Evolutionary conservation across 2,113 vertebrate genomes (phyloP).

Genomic region (Hepsetus odoe): DNA sequence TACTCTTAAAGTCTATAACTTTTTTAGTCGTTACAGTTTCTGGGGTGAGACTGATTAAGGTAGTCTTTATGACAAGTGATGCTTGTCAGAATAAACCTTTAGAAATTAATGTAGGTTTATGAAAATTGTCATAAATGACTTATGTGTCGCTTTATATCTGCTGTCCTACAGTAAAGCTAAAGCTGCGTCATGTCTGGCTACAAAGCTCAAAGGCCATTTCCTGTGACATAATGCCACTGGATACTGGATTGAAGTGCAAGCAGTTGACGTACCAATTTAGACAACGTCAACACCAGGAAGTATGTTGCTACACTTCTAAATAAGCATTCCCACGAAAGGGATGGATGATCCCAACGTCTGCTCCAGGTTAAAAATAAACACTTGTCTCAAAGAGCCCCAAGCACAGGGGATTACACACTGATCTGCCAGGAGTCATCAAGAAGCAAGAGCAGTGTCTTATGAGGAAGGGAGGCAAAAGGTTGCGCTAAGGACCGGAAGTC

Average conservation of each 20-base stretch:
- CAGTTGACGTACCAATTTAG: background rate
- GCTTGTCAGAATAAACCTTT: too few species aligned
- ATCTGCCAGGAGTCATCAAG: conserved; percentile 60
- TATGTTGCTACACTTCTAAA: background rate
- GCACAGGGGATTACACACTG: conserved; percentile 62
- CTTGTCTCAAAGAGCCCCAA: conserved; percentile 29
- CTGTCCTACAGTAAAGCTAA: too few species aligned
- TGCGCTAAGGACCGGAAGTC: conserved; percentile 52
- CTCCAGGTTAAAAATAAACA: conserved; percentile 39
- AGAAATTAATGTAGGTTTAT: too few species aligned
- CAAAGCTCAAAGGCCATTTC: background rate
- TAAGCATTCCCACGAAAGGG: conserved; percentile 25
- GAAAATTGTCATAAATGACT: too few species aligned
- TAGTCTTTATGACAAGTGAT: too few species aligned
- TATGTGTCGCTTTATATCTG: too few species aligned
- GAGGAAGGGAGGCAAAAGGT: conserved; percentile 59
- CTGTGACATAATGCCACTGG: background rate
- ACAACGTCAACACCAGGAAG: conserved; percentile 16
- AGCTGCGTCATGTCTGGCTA: background rate
- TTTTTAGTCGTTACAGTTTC: too few species aligned
- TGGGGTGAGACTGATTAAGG: too few species aligned
- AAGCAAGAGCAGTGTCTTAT: conserved; percentile 33
- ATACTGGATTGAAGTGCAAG: background rate
- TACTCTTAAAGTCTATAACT: too few species aligned
- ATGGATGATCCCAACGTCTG: conserved; percentile 24